phyloP scores from a whole-genome alignment of 2,888 invertebrate species.

The Nephrotoma appendiculata region DNA sequence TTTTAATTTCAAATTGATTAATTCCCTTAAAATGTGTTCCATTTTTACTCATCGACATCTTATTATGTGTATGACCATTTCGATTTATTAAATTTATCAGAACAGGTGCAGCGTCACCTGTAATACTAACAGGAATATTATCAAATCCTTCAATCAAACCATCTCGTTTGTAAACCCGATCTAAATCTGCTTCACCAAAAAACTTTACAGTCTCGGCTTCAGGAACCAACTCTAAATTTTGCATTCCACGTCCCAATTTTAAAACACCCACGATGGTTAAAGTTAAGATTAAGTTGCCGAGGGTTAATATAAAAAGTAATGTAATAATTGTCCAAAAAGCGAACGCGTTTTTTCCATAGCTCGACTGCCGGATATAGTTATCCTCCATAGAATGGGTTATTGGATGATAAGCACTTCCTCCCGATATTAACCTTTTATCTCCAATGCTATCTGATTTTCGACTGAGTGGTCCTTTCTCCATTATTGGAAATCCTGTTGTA shows the following conservation, averaged over 20 bases:
- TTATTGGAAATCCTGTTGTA: slow-evolving; percentile 15
- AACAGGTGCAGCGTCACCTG: slow-evolving; percentile 22
- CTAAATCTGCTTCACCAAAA: slow-evolving; percentile 61
- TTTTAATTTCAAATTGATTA: slow-evolving; percentile 51
- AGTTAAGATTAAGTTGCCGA: slow-evolving; percentile 67
- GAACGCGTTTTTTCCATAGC: slow-evolving; percentile 35
- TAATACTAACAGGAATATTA: slow-evolving; percentile 38
- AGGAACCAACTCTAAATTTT: slow-evolving; percentile 67
- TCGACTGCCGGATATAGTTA: neutral
- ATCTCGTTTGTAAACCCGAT: slow-evolving; percentile 58
- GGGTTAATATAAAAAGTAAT: slow-evolving; percentile 52
- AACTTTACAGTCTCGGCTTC: slow-evolving; percentile 63
- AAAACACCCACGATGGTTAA: slow-evolving; percentile 68
- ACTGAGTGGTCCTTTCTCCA: slow-evolving; percentile 3
- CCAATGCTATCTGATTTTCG: neutral
- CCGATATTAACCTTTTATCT: neutral
- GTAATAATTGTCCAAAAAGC: slow-evolving; percentile 68
- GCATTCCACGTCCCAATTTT: slow-evolving; percentile 67
- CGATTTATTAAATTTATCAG: slow-evolving; percentile 31
- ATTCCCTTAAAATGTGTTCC: slow-evolving; percentile 56
- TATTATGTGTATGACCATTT: slow-evolving; percentile 30
- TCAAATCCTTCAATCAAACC: slow-evolving; percentile 47
- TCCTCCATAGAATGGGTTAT: neutral
- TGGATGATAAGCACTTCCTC: neutral
- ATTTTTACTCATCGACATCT: slow-evolving; percentile 43